phyloP scores from a whole-genome alignment of 2,888 invertebrate species.

The Scaeva pyrastri region DNA sequence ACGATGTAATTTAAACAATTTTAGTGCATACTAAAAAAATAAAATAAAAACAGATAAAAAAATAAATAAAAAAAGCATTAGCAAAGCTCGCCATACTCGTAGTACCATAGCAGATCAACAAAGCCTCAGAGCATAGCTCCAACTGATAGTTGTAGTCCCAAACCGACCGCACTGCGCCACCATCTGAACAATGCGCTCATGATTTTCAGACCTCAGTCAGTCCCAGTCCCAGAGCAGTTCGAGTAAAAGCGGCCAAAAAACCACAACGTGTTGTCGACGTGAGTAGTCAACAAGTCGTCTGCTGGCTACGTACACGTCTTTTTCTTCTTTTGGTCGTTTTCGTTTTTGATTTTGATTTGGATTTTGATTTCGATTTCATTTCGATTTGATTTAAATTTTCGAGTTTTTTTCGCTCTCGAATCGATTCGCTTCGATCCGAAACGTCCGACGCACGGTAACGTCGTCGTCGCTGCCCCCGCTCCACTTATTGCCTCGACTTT shows the following conservation, averaged over 20 bases:
- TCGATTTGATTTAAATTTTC: conserved; percentile 22
- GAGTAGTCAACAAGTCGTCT: conserved; percentile 68
- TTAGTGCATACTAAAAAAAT: conserved; percentile 32
- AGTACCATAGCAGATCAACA: conserved; percentile 60
- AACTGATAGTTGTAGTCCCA: conserved; percentile 55
- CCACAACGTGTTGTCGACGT: conserved; percentile 69
- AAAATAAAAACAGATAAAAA: conserved; percentile 17
- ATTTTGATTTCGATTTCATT: conserved; percentile 57
- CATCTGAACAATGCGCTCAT: conserved; percentile 72
- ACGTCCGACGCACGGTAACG: conserved; percentile 24
- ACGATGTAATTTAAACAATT: conserved; percentile 54
- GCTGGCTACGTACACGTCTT: conserved; percentile 48
- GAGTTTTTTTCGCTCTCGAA: conserved; percentile 54
- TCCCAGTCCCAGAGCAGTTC: conserved; percentile 18
- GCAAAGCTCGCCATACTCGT: too few relatives aligned
- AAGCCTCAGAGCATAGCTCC: conserved; percentile 13
- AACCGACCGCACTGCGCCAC: conserved; percentile 31
- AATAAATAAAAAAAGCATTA: conserved; percentile 33
- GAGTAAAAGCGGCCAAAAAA: conserved; percentile 67
- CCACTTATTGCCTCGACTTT: conserved; percentile 10
- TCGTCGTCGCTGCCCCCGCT: not conserved
- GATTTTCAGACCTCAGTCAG: conserved; percentile 58
- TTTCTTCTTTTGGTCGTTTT: conserved; percentile 56
- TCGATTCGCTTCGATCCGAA: conserved; percentile 2
- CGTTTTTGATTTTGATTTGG: conserved; percentile 63